Base-by-base conservation (phyloP, 2,888 invertebrate species). In the Melanostoma mellinum region DNA sequence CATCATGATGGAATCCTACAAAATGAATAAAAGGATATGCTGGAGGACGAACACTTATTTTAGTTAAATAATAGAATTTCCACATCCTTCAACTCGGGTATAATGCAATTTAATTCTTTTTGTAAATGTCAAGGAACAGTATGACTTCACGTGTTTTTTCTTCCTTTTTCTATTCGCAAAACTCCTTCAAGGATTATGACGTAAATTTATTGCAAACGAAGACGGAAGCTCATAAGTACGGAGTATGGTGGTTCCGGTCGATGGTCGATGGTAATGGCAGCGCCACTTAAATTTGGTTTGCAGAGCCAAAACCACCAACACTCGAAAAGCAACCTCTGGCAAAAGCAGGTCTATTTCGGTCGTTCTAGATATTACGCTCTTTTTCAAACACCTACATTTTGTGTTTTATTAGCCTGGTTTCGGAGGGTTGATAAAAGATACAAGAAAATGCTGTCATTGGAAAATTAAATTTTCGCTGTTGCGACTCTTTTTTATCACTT, bases 51-150 rank as follows among this genome's bases (percentile, higher is more conserved):
- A 40, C 20, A 63, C 52, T 63, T n/a, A 46, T 53, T 77, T 73
- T 65, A 40, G 46, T 73, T 73, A 77, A 60, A 81, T 73, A 82
- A 82, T 77, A 65, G 69, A 77, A 82, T 82, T 68, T 82, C 52
- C 58, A 68, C 73, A 63, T 77, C 77, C 77, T 68, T 69, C 63
- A 78, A 69, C 82, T 58, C 44, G 44, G 48, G 60, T 58, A 53
- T 68, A 78, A 82, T 69, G 73, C 68, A 77, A 77, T 82, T 77
- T 77, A 82, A 52, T 32, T 81, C 36, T 61, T 35, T 68, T 46
- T 63, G 52, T 40, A 82, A 82, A 82, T 78, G 82, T 73, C 82
- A 82, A 69, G 82, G 68, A 77, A 77, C 73, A 42, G 40, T 68
- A 58, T 48, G 68, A 38, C 32, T 20, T 20, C 20, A n/a, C 20